Percentiles rank a stretch among this genome's conserved stretches.
Conservation (phyloP, 2,797 vertebrate species). For the Acrossocheilus fasciatus region DNA sequence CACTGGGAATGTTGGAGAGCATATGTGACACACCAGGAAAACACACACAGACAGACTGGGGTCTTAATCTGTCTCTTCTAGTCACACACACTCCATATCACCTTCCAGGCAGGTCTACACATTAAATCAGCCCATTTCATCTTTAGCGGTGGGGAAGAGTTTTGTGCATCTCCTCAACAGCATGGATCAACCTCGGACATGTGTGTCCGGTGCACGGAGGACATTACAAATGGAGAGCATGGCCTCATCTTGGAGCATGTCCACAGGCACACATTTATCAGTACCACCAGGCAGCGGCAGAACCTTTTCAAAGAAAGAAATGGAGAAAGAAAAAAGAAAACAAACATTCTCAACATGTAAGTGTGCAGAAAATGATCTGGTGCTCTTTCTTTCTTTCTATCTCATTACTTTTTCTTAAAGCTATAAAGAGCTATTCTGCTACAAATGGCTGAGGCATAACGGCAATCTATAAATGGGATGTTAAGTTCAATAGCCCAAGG, state of each 20-base stretch:
- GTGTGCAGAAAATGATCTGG: conserved; percentile 68
- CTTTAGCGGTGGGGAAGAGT: conserved; percentile 69
- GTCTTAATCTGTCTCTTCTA: conserved; percentile 71
- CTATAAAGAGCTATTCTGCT: conserved; percentile 77
- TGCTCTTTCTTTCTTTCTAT: conserved; percentile 61
- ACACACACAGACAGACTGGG: conserved; percentile 63
- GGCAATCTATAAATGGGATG: conserved; percentile 78
- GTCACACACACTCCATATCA: conserved; percentile 72
- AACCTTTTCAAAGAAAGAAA: conserved; percentile 50
- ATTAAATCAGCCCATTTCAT: conserved; percentile 79
- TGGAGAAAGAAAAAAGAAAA: conserved; percentile 21
- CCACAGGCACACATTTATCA: conserved; percentile 70
- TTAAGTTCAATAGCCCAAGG: conserved; percentile 82
- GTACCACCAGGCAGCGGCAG: conserved; percentile 63
- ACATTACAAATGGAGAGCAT: conserved; percentile 64
- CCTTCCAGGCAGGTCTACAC: conserved; percentile 68
- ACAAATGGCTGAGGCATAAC: conserved; percentile 78
- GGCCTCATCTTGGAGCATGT: conserved; percentile 61
- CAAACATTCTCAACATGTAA: conserved; percentile 60
- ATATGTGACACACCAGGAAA: conserved; percentile 45
- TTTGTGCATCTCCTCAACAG: conserved; percentile 54
- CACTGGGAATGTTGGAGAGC: conserved; percentile 49
- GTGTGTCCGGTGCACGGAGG: conserved; percentile 53
- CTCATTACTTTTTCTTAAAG: conserved; percentile 70
- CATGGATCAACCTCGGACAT: conserved; percentile 62